phyloP scores from a whole-genome alignment of 53 echinoderm and acorn worm species.

The Astropecten irregularis region DNA sequence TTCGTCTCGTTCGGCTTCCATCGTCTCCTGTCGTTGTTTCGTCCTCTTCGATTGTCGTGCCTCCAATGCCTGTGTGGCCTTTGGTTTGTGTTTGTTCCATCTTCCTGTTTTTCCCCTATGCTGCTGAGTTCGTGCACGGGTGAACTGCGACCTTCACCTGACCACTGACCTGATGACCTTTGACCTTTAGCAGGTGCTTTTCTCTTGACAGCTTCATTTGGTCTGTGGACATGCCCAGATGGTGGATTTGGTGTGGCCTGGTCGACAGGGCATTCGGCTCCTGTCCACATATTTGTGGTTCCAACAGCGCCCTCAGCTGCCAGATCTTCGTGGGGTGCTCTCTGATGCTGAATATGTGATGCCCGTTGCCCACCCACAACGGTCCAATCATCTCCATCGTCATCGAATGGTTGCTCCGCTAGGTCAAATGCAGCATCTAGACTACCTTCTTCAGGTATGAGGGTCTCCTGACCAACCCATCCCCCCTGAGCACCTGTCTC shows the following conservation, averaged over 20 bases:
- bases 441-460: neutral
- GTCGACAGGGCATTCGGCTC: neutral
- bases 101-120: neutral
- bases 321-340: neutral
- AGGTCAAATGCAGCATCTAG: neutral
- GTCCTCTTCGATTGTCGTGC: neutral
- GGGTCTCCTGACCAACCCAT: neutral
- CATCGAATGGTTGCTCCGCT: neutral
- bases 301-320: neutral
- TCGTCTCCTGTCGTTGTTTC: neutral
- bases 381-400: conserved; percentile 28
- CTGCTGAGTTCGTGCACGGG: conserved; percentile 25
- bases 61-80: neutral
- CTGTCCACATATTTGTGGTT: neutral
- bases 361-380: conserved; percentile 4
- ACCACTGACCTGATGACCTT: neutral
- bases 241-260: neutral
- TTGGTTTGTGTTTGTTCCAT: neutral
- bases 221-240: no score
- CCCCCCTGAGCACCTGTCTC: neutral
- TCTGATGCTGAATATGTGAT: neutral
- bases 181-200: neutral
- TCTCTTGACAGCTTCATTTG: no score
- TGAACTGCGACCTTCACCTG: conserved; percentile 18
- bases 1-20: neutral